Evolutionary conservation across 2,797 vertebrate species (phyloP), one percentile per base, ranked within the genome.

Genomic region (Schizopygopsis pylzovi): DNA sequence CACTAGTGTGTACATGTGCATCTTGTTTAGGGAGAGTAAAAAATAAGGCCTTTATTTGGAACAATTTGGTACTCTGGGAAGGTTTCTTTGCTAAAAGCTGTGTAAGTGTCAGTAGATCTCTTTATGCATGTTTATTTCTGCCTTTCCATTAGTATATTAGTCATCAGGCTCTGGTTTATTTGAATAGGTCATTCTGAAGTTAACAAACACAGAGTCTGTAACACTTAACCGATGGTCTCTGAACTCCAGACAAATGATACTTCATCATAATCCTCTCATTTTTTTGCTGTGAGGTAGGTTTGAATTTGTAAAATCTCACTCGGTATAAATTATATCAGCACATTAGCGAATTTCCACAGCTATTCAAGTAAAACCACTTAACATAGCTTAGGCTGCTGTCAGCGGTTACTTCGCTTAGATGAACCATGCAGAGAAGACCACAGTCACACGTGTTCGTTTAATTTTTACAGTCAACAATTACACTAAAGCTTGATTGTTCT

Each of bases 381-480:
- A 72, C 47, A 25, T 15, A 25, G 7, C 6, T 33, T 33, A 0
- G 4, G 16, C 25, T 52, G 47, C 47, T 52, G 9, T 33, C 4
- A 75, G 9, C 5, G 28, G 15, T 75, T 49, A 28, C 72, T 52
- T 52, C 28, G 45, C n/a, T 49, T 43, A 47, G 4, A 8, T 25
- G 43, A 28, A 73, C 43, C 43, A 28, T 73, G 41, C 8, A 52
- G 25, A 20, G 15, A 52, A 52, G 72, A 52, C 72, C 13, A 73
- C 45, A 33, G 25, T 73, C 43, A 12, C 10, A 71, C 45, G 22
- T 71, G 22, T 13, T n/a, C 11, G 6, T 11, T 45, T 0, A 75
- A 52, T 25, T 75, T 75, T 75, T 75, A 75, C 33, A 75, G 72
- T 28, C 72, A 49, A 33, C 25, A 33, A 75, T 75, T 33, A 75